Evolutionary conservation across 2,888 invertebrate species (phyloP).

Genomic region (Perizoma affinitatum): DNA sequence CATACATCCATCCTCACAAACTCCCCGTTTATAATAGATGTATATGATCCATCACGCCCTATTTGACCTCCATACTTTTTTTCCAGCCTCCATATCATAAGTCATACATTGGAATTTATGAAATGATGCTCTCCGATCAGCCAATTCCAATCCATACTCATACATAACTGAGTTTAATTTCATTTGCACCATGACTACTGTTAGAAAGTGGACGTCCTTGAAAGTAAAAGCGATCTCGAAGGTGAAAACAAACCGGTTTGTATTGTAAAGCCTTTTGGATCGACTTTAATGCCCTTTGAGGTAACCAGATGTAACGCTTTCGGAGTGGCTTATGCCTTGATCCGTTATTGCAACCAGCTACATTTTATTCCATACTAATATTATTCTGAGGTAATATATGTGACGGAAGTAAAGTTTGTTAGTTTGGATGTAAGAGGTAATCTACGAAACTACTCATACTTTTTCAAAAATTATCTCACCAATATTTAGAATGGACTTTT

Average conservation of each 20-base stretch:
- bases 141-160: conserved; percentile 1
- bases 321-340: conserved; percentile 1
- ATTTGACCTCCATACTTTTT: background rate
- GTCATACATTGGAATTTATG: conserved; percentile 13
- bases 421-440: too few species aligned
- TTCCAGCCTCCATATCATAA: background rate
- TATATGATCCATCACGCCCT: conserved; percentile 5
- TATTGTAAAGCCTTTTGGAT: conserved; percentile 18
- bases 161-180: conserved; percentile 3
- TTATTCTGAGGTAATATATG: too few species aligned
- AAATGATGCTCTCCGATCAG: background rate
- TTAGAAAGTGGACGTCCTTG: conserved; percentile 74
- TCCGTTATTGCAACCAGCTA: background rate
- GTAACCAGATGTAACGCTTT: background rate
- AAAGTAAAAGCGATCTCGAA: conserved; percentile 59
- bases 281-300: conserved; percentile 13
- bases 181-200: conserved; percentile 5
- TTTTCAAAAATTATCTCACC: too few species aligned
- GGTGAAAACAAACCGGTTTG: conserved; percentile 60
- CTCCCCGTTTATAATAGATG: background rate
- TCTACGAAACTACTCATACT: too few species aligned
- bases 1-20: too few species aligned
- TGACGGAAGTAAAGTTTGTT: too few species aligned
- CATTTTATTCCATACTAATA: background rate
- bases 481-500: too few species aligned